These are phyloP conservation scores for Caenorhabditis uteleia DNA, from an alignment of 2,888 invertebrate species.

Conservation along the genomic window DNA sequence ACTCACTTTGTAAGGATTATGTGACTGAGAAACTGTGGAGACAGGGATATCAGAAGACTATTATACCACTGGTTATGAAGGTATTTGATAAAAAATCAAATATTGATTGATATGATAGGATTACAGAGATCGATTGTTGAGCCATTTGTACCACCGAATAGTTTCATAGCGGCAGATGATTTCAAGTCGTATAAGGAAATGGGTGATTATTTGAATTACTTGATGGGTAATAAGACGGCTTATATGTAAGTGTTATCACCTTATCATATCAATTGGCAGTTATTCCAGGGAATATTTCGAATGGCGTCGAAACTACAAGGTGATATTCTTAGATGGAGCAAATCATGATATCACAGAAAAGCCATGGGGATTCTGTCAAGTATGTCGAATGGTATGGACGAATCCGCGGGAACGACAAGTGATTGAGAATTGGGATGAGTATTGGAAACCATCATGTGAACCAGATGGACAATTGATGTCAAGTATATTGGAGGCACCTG, in stretches of 20 bases:
- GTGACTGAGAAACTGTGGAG: slow-evolving; percentile 69
- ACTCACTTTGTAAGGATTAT: slow-evolving; percentile 68
- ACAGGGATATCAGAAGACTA: slow-evolving; percentile 56
- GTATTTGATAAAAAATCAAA: slow-evolving; percentile 6
- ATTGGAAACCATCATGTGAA: slow-evolving; percentile 50
- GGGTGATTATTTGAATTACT: slow-evolving; percentile 70
- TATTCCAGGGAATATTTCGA: slow-evolving; percentile 71
- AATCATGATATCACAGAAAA: slow-evolving; percentile 62
- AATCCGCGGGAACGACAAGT: slow-evolving; percentile 29
- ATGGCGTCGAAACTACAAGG: slow-evolving; percentile 70
- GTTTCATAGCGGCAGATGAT: slow-evolving; percentile 72
- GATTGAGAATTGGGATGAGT: slow-evolving; percentile 42
- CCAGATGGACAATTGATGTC: slow-evolving; percentile 45
- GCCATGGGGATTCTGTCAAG: slow-evolving; percentile 69
- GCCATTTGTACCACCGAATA: slow-evolving; percentile 69
- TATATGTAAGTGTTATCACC: slow-evolving; percentile 62
- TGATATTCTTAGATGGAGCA: slow-evolving; percentile 61
- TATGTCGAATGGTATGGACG: slow-evolving; percentile 61
- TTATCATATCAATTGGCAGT: background rate
- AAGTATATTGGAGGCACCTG: too few species aligned
- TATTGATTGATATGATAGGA: background rate
- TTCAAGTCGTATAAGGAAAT: slow-evolving; percentile 70
- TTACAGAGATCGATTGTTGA: slow-evolving; percentile 57
- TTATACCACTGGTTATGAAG: slow-evolving; percentile 65
- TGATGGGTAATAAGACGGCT: slow-evolving; percentile 70